Base-by-base conservation (phyloP, 1,140 invertebrate genomes). In the Lethrus apterus region DNA sequence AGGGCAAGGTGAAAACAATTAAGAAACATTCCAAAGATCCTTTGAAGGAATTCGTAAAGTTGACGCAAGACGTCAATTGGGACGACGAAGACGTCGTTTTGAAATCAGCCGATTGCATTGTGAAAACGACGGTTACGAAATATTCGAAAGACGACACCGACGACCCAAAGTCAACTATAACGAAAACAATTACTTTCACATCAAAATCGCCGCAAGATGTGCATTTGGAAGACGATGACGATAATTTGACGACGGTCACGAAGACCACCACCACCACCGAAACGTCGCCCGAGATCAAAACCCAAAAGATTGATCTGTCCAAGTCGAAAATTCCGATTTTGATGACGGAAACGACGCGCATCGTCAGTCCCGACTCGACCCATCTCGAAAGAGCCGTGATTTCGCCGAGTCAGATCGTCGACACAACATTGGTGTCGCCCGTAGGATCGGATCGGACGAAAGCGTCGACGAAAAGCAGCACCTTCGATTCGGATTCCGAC, bases 241-340 rank as follows among this genome's bases (percentile, higher is more conserved):
- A 38, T 26, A 9, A n/a, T 4, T 14, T 26, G 8, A 9, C 33
- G 11, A 1, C 8, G 3, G 2, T 29, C 10, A 23, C 36, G 21
- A 40, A 11, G 5, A 46, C 20, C 24, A 23, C 11, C 4, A 15
- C 19, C 3, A 23, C 36, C 3, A 3, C 14, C 5, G 36, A 41
- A 26, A 26, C 24, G 24, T 26, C 24, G 24, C 5, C 5, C 5
- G 24, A n/a, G n/a, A 2, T 46, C 43, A 26, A 20, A 29, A 15
- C 35, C 45, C 14, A 45, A 17, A 38, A 48, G 32, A 47, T 31
- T 8, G 40, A 20, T 8, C 19, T 40, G 18, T 36, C 54, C 3
- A 70, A 67, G 43, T 70, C 66, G 49, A 69, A 71, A 60, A 73
- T 72, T 44, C 69, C 70, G 1, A 50, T 70, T n/a, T 62, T 69